These are phyloP conservation scores for Paratrypauchen microcephalus DNA, from an alignment of 2,797 vertebrate species.

Conservation along the genomic window DNA sequence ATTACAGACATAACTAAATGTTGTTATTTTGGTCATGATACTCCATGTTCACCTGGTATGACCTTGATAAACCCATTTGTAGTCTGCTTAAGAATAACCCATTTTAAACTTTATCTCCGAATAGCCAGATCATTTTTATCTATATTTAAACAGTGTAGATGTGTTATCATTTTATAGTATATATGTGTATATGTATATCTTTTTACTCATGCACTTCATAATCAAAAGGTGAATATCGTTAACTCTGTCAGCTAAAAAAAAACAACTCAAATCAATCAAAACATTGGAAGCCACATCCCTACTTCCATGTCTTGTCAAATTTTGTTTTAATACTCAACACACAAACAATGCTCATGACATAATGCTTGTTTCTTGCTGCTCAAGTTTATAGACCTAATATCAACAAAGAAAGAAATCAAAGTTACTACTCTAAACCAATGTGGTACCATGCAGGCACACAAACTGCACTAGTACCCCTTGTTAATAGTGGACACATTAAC, in stretches of 20 bases:
- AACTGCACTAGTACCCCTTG: constrained; percentile 1
- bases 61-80: constrained; percentile 18
- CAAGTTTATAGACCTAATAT: neutral
- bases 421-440: neutral
- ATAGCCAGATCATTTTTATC: neutral
- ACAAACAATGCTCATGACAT: neutral
- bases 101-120: too few relatives aligned
- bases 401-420: neutral
- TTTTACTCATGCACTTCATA: too few relatives aligned
- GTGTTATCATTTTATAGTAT: too few relatives aligned
- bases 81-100: neutral
- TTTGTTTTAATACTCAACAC: neutral
- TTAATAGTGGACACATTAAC: constrained; percentile 54
- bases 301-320: neutral
- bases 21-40: constrained; percentile 8
- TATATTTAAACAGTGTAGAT: too few relatives aligned
- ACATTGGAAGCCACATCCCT: neutral
- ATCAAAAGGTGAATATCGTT: too few relatives aligned
- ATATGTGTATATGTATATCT: too few relatives aligned
- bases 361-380: neutral
- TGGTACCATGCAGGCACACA: neutral
- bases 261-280: neutral
- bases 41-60: constrained; percentile 38
- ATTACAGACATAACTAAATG: neutral
- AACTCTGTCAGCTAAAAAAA: too few relatives aligned